Evolutionary conservation across 2,113 vertebrate genomes (phyloP).

Genomic region (Callionymus lyra): DNA sequence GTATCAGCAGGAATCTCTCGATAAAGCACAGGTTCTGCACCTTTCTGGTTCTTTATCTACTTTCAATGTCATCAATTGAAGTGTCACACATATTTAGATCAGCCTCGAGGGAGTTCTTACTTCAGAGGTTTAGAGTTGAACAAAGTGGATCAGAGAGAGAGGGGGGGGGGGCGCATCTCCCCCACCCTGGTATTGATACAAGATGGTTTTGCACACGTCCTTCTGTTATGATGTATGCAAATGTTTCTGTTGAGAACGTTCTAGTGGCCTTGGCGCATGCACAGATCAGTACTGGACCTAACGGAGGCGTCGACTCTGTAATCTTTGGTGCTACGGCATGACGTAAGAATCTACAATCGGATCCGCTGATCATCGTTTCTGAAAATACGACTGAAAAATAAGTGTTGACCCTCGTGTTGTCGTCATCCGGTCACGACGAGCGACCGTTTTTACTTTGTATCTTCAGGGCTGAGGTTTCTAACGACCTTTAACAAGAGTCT

Average conservation of each 20-base stretch:
- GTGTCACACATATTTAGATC: too few relatives aligned
- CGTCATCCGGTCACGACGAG: not conserved
- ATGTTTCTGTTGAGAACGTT: constrained; percentile 55
- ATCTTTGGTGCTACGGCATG: constrained; percentile 63
- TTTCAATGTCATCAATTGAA: not conserved
- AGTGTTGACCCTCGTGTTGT: constrained; percentile 29
- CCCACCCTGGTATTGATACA: constrained; percentile 19
- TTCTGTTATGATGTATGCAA: constrained; percentile 60
- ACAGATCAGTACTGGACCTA: constrained; percentile 57
- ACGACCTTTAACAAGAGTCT: constrained; percentile 49
- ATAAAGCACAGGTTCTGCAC: constrained; percentile 30
- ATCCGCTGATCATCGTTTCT: constrained; percentile 39
- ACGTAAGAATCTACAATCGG: constrained; percentile 36
- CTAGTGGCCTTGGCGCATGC: constrained; percentile 64
- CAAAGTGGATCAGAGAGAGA: constrained; percentile 10
- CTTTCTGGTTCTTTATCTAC: constrained; percentile 2
- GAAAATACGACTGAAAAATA: constrained; percentile 20
- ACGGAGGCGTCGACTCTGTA: constrained; percentile 43
- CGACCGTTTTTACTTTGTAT: constrained; percentile 15
- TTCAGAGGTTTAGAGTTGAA: not conserved
- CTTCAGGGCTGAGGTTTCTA: constrained; percentile 58
- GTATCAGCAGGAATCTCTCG: constrained; percentile 16
- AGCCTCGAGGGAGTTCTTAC: too few relatives aligned
- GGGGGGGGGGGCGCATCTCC: not conserved
- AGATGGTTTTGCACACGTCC: constrained; percentile 58